Evolutionary conservation across 1,140 invertebrate genomes (phyloP).

Genomic region (Cepaea nemoralis): DNA sequence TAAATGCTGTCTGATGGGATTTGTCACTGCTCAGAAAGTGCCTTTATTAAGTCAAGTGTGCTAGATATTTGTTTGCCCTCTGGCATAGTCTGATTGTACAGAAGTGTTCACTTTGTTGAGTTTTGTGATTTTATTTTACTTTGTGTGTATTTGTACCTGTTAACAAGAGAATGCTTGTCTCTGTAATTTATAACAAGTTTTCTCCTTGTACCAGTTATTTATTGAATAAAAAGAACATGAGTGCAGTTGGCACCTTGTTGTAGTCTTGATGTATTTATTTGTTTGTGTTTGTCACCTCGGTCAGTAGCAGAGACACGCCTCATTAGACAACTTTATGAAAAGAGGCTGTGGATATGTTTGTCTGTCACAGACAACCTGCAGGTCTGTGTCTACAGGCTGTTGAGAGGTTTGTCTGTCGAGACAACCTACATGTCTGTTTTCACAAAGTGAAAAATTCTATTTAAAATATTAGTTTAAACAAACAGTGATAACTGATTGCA

Average conservation of each 20-base stretch:
- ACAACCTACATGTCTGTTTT: conserved; percentile 11
- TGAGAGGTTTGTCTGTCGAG: background rate
- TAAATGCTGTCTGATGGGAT: background rate
- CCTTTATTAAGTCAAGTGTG: background rate
- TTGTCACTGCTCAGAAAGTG: background rate
- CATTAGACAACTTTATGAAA: conserved; percentile 25
- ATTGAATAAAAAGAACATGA: conserved; percentile 1
- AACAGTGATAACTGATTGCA: background rate
- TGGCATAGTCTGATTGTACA: background rate
- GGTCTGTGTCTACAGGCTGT: conserved; percentile 1
- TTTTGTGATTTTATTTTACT: background rate
- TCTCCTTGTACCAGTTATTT: background rate
- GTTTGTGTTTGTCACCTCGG: background rate
- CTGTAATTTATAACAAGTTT: background rate
- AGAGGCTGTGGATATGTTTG: background rate
- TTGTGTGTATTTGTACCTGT: background rate
- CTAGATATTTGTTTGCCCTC: background rate
- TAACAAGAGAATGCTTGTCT: background rate
- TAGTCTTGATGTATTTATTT: background rate
- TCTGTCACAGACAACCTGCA: too few species aligned
- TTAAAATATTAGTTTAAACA: background rate
- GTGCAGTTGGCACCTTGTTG: background rate
- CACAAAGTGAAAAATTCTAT: background rate
- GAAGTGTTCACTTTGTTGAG: background rate
- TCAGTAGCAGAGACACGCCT: background rate